Percentiles rank a stretch among this genome's conserved stretches.
Evolutionary conservation across 2,797 vertebrate genomes (phyloP).

Genomic region (Orientallactaga sibirica): DNA sequence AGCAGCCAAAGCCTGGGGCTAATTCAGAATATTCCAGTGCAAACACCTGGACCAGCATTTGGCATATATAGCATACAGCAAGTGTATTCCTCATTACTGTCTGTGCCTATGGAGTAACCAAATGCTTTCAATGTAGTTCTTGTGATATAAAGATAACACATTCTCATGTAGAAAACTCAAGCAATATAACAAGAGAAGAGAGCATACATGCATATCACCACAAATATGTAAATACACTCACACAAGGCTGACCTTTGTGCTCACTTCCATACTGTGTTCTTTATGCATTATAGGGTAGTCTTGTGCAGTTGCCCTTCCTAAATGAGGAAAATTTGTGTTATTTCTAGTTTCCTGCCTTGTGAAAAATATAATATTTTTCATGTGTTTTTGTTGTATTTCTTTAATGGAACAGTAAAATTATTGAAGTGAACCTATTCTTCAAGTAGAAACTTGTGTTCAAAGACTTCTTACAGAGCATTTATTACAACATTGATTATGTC

Average conservation of each 20-base stretch:
- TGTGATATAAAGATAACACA: constrained; percentile 12
- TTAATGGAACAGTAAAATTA: background rate
- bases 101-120: background rate
- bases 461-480: background rate
- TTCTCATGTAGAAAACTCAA: background rate
- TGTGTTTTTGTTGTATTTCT: background rate
- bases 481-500: background rate
- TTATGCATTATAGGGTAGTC: background rate
- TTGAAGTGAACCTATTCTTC: background rate
- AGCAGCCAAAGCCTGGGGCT: background rate
- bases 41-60: background rate
- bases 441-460: background rate
- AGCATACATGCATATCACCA: background rate
- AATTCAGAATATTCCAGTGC: background rate
- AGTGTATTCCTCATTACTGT: background rate
- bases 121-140: constrained; percentile 42
- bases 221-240: background rate
- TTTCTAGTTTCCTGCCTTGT: background rate
- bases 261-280: background rate
- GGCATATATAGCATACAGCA: accelerated
- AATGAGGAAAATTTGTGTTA: background rate
- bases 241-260: background rate
- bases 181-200: background rate
- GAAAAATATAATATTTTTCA: background rate
- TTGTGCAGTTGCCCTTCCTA: background rate